Base-by-base conservation (phyloP, 2,113 vertebrate genomes). In the Chaetodon auriga region DNA sequence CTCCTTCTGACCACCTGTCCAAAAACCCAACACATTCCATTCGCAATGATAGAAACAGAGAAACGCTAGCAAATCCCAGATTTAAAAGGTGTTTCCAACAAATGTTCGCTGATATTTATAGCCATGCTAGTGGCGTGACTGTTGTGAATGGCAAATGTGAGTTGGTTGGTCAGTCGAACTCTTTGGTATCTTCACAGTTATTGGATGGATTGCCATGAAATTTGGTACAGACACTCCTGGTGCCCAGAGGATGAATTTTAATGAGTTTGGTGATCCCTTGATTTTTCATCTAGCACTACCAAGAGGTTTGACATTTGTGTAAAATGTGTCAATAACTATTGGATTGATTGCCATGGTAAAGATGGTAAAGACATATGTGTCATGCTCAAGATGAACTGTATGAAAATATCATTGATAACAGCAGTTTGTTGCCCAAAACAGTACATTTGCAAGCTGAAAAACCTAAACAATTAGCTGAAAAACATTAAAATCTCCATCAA, bases 1-100 rank as follows among this genome's bases (percentile, higher is more conserved):
- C 5, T 61, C 58, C 41, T 25, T 58, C 36, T 72, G 38, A 71
- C 43, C 46, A 49, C 53, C 66, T 68, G 73, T 54, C 54, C 16
- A 55, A 45, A 61, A 73, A 49, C 21, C 25, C 38, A 48, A 43
- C 54, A 10, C 48, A 9, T 41, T 49, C 65, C 48, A 14, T 55
- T 48, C n/a, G 45, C 38, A 10, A 1, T 16, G 35, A 51, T 60
- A 65, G 45, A 81, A 82, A 72, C 43, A 23, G 25, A 58, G 15
- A 65, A 54, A 45, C 54, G 5, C 2, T 38, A 58, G 51, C 23
- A 1, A 75, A 78, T n/a, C 38, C 12, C 23, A 41, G 23, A 61
- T 68, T 68, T 62, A 21, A 66, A 10, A 48, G 35, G 15, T 60
- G 15, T 19, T 51, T 48, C 30, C 36, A 66, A 23, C 16, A 19